Percentiles rank a stretch among this genome's conserved stretches.
Conservation (phyloP, 2,113 vertebrate species). For the Anthoscopus minutus region DNA sequence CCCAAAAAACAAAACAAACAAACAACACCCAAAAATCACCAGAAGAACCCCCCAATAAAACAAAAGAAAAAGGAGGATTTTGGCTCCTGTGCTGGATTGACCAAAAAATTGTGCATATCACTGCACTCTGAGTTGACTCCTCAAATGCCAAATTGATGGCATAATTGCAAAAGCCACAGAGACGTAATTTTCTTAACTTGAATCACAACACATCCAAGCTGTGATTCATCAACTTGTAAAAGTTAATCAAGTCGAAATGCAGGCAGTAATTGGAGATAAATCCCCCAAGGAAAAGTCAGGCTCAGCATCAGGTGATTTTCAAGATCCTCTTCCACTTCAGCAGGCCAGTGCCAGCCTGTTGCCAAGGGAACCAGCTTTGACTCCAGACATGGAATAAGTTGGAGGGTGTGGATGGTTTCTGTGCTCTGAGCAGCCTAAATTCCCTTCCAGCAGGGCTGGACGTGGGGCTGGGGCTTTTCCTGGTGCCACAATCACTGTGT, state of each 20-base stretch:
- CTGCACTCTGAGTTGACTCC: neutral
- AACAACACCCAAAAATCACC: too few species aligned
- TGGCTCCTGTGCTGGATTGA: neutral
- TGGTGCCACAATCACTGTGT: neutral
- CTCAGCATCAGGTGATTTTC: neutral
- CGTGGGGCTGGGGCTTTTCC: neutral
- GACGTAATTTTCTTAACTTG: slow-evolving; percentile 36
- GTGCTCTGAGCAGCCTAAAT: neutral
- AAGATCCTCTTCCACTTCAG: neutral
- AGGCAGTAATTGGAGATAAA: slow-evolving; percentile 28
- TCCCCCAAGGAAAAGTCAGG: neutral
- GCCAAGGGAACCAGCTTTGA: neutral
- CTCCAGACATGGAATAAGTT: neutral
- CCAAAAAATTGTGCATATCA: neutral
- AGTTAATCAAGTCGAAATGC: slow-evolving; percentile 55
- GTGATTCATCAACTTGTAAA: slow-evolving; percentile 41
- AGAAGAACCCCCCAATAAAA: too few species aligned
- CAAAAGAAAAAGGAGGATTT: rapidly evolving
- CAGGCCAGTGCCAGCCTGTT: neutral
- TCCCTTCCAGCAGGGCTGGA: neutral
- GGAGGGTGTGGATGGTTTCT: neutral
- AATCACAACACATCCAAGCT: slow-evolving; percentile 31
- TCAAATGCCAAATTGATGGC: slow-evolving; percentile 3
- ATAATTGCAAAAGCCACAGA: slow-evolving; percentile 54
- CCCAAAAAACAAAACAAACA: too few species aligned